These are phyloP conservation scores for Jacana jacana DNA, from an alignment of 2,113 vertebrate genomes.

Conservation along the genomic window DNA sequence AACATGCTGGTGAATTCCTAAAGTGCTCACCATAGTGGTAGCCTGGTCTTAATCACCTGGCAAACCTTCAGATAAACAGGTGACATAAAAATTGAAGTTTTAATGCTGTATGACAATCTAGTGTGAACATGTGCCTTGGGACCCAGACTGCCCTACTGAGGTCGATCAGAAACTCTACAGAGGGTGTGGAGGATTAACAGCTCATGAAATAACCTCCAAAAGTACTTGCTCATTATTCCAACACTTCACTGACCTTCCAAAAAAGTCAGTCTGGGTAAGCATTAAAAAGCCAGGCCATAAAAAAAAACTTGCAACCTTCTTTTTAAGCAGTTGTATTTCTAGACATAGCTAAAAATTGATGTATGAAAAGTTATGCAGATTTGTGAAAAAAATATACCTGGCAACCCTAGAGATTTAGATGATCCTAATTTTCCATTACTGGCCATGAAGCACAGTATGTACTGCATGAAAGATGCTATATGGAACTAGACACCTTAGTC, in stretches of 20 bases:
- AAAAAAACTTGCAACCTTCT: background rate
- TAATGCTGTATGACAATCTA: background rate
- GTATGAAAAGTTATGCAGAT: background rate
- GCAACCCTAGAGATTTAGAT: background rate
- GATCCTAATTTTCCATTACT: background rate
- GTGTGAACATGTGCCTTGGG: background rate
- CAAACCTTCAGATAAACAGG: background rate
- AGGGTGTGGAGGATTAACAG: background rate
- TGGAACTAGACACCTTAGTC: background rate
- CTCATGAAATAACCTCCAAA: background rate
- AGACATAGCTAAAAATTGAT: background rate
- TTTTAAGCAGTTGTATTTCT: background rate
- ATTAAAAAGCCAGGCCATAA: background rate
- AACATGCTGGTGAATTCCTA: background rate
- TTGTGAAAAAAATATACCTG: background rate
- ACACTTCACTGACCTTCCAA: background rate
- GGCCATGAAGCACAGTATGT: background rate
- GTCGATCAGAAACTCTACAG: background rate
- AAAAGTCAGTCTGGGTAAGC: background rate
- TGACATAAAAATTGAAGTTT: background rate
- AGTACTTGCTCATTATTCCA: background rate
- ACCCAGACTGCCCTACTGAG: background rate
- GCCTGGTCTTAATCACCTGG: background rate
- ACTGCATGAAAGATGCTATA: background rate
- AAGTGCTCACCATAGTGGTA: background rate